A percentile compares a stretch with the other conserved stretches of the same genome.
Conservation (phyloP, 2,888 invertebrate genomes). For the Drosophila ustulata region DNA sequence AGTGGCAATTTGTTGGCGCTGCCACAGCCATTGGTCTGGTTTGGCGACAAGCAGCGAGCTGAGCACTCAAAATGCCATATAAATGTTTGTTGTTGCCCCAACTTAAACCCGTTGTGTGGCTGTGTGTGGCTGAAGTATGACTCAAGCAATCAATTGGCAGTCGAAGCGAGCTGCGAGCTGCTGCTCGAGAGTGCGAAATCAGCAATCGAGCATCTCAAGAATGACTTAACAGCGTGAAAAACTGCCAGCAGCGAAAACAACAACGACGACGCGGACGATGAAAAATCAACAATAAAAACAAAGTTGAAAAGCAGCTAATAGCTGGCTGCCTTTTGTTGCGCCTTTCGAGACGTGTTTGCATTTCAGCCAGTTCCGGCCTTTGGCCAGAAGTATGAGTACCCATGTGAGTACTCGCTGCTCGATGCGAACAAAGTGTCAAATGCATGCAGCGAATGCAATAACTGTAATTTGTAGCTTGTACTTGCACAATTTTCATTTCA, state of each 20-base stretch:
- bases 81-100: slow-evolving; percentile 30
- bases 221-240: slow-evolving; percentile 75
- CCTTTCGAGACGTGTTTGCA: slow-evolving; percentile 43
- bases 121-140: slow-evolving; percentile 68
- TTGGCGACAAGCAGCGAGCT: slow-evolving; percentile 71
- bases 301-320: slow-evolving; percentile 46
- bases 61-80: slow-evolving; percentile 45
- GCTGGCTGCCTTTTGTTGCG: slow-evolving; percentile 48
- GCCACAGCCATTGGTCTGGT: slow-evolving; percentile 43
- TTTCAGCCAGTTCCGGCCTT: not conserved
- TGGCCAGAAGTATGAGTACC: not conserved
- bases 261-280: not conserved
- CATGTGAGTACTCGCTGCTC: slow-evolving; percentile 7
- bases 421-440: slow-evolving; percentile 66
- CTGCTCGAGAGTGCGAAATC: slow-evolving; percentile 70
- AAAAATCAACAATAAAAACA: slow-evolving; percentile 37
- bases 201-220: slow-evolving; percentile 74
- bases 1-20: slow-evolving; percentile 78
- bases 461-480: slow-evolving; percentile 61
- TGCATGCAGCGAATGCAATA: slow-evolving; percentile 65
- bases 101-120: slow-evolving; percentile 67
- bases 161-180: slow-evolving; percentile 29
- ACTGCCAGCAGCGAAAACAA: slow-evolving; percentile 24
- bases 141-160: slow-evolving; percentile 77
- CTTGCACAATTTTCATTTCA: slow-evolving; percentile 55